Percentiles rank a stretch among this genome's conserved stretches.
These are phyloP conservation scores for Drosophila kurseongensis DNA, from an alignment of 1,140 invertebrate genomes.

Conservation along the genomic window DNA sequence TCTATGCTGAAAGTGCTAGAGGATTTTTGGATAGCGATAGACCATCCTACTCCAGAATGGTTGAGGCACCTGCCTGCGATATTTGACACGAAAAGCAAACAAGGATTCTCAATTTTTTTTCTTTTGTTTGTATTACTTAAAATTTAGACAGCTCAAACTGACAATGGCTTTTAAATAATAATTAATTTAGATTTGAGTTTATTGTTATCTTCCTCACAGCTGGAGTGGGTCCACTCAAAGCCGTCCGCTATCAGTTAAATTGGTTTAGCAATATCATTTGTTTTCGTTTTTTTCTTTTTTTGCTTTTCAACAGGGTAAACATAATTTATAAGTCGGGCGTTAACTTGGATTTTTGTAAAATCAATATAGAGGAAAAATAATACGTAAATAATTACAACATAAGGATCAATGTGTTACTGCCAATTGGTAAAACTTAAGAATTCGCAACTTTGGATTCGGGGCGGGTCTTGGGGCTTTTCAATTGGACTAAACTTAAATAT, in stretches of 20 bases:
- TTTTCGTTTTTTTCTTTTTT: slow-evolving; percentile 31
- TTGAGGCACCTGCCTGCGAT: neutral
- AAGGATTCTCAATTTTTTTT: slow-evolving; percentile 19
- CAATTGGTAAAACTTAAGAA: slow-evolving; percentile 60
- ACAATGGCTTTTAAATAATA: slow-evolving; percentile 50
- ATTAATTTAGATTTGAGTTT: slow-evolving; percentile 58
- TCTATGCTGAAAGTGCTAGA: neutral
- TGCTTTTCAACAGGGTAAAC: slow-evolving; percentile 27
- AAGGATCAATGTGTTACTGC: slow-evolving; percentile 41
- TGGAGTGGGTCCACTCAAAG: slow-evolving; percentile 38
- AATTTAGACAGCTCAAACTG: slow-evolving; percentile 61
- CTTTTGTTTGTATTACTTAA: slow-evolving; percentile 50
- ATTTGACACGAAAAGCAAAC: slow-evolving; percentile 7
- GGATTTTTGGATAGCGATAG: slow-evolving; percentile 2
- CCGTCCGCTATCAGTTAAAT: slow-evolving; percentile 59
- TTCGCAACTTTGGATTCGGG: slow-evolving; percentile 18
- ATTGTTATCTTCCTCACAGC: slow-evolving; percentile 34
- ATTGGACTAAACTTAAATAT: slow-evolving; percentile 77
- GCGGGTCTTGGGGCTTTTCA: slow-evolving; percentile 31
- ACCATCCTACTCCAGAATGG: neutral
- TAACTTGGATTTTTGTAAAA: slow-evolving; percentile 40
- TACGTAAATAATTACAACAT: slow-evolving; percentile 62
- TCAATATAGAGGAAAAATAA: slow-evolving; percentile 51
- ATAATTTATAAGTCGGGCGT: slow-evolving; percentile 30
- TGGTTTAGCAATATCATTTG: slow-evolving; percentile 48